phyloP scores from a whole-genome alignment of 2,797 vertebrate genomes.

The Furcifer pardalis region DNA sequence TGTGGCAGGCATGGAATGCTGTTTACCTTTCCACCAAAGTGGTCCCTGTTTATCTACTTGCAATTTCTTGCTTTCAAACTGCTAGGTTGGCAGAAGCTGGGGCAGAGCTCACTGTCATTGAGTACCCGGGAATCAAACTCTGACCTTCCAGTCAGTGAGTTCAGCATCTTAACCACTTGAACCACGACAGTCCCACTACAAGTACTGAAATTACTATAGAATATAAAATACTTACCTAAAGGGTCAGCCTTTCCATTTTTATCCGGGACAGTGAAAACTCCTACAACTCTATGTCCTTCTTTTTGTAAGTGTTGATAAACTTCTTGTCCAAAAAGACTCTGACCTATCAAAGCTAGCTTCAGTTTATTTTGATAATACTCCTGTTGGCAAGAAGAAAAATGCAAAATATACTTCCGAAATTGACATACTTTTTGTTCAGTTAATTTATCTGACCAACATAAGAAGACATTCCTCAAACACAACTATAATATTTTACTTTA shows the following conservation, averaged over 20 bases:
- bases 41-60: too few species aligned
- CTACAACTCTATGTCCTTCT: constrained; percentile 93
- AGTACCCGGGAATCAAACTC: too few species aligned
- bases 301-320: constrained; percentile 91
- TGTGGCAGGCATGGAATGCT: too few species aligned
- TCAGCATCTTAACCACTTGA: too few species aligned
- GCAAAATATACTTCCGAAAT: constrained; percentile 3
- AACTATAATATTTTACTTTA: neutral
- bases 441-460: neutral
- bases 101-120: too few species aligned
- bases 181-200: neutral
- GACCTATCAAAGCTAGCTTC: constrained; percentile 95
- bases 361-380: constrained; percentile 88
- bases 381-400: constrained; percentile 72
- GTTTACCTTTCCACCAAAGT: too few species aligned
- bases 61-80: too few species aligned
- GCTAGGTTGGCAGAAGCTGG: too few species aligned
- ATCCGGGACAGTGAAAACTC: constrained; percentile 97
- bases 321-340: constrained; percentile 97
- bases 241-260: constrained; percentile 96
- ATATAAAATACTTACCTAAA: constrained; percentile 84
- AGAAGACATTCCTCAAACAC: neutral
- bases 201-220: neutral
- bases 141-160: too few species aligned
- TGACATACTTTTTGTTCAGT: constrained; percentile 4